These are phyloP conservation scores for Icerya purchasi DNA, from an alignment of 2,888 invertebrate genomes.

Conservation along the genomic window DNA sequence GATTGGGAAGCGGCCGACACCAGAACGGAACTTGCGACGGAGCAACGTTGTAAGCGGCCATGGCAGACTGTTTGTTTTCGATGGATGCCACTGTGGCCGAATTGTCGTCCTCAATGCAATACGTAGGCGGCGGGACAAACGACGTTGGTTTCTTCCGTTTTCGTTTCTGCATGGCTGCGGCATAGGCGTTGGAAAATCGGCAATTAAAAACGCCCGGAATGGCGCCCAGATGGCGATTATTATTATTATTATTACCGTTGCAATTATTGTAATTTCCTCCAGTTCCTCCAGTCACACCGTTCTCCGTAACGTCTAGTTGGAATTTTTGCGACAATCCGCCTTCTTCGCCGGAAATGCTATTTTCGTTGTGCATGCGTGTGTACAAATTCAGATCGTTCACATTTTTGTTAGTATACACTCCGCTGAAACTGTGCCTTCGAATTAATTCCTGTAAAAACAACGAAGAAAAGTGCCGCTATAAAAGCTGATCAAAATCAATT, in stretches of 20 bases:
- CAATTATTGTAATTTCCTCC: no score
- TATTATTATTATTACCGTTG: slow-evolving; percentile 8
- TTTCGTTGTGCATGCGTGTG: slow-evolving; percentile 10
- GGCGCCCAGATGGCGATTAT: slow-evolving; percentile 21
- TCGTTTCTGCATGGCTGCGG: slow-evolving; percentile 34
- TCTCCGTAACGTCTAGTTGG: background rate
- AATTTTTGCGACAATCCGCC: background rate
- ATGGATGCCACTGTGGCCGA: background rate
- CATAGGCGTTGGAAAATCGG: slow-evolving; percentile 48
- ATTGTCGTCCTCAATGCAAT: slow-evolving; percentile 16
- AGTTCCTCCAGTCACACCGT: background rate
- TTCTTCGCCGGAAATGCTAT: slow-evolving; percentile 9
- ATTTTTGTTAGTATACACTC: slow-evolving; percentile 14
- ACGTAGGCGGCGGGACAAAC: slow-evolving; percentile 52
- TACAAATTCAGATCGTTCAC: slow-evolving; percentile 7
- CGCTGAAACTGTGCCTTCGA: slow-evolving; percentile 18
- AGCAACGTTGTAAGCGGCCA: background rate
- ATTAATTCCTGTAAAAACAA: slow-evolving; percentile 15
- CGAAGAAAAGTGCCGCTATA: background rate
- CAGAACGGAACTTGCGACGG: slow-evolving; percentile 38
- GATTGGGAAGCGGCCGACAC: slow-evolving; percentile 42
- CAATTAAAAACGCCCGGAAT: slow-evolving; percentile 79
- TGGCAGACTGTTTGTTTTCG: background rate
- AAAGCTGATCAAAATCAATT: no score
- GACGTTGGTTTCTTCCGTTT: slow-evolving; percentile 81